Conservation (phyloP, 2,797 vertebrate species). For the Notoglanidium macrostoma region DNA sequence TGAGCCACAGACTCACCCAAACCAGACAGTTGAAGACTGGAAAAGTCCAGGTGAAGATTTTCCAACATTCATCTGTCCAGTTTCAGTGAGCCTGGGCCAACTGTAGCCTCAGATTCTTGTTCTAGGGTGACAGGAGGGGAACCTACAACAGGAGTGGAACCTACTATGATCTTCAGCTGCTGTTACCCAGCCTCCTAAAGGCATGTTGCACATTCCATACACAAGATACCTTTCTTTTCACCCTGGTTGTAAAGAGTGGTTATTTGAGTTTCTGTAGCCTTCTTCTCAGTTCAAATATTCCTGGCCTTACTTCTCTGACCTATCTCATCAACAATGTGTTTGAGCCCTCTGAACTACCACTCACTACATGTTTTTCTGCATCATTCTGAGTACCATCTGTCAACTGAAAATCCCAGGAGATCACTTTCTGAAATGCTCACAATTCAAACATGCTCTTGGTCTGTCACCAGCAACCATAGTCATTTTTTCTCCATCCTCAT, state of each 20-base stretch:
- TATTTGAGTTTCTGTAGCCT: neutral
- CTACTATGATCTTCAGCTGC: neutral
- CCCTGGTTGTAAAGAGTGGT: neutral
- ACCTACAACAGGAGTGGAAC: neutral
- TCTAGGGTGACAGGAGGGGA: neutral
- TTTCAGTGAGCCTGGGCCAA: neutral
- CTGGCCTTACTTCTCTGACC: neutral
- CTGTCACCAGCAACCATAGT: neutral
- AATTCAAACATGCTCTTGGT: neutral
- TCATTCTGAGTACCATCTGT: neutral
- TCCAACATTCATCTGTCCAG: neutral
- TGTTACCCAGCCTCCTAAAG: neutral
- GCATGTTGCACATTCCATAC: neutral
- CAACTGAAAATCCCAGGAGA: neutral
- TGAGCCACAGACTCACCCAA: too few species aligned
- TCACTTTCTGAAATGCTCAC: neutral
- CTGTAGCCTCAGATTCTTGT: neutral
- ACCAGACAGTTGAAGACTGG: too few species aligned
- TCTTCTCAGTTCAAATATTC: neutral
- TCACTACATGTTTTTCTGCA: neutral
- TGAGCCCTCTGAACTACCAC: neutral
- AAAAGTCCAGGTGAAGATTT: neutral
- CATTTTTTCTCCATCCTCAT: neutral
- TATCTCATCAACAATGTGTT: neutral
- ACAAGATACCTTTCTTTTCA: neutral